phyloP scores from a whole-genome alignment of 2,888 invertebrate genomes.

The Frankliniella intonsa region DNA sequence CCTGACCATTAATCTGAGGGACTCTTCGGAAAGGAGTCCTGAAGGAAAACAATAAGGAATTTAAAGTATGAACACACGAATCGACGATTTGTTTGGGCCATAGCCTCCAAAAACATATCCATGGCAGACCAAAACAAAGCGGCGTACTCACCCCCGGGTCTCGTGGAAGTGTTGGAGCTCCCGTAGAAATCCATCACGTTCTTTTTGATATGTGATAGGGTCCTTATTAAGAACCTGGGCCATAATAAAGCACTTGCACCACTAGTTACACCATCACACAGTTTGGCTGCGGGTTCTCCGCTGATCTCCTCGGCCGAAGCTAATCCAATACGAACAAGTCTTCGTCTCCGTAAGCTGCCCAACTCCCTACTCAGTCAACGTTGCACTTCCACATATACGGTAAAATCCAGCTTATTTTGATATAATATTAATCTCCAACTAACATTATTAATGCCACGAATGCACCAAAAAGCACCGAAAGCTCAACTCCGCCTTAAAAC shows the following conservation, averaged over 20 bases:
- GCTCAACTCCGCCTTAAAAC: slow-evolving; percentile 19
- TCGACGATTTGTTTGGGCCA: neutral
- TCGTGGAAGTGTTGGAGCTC: slow-evolving; percentile 89
- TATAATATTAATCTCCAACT: neutral
- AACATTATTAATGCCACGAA: neutral
- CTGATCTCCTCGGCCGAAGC: slow-evolving; percentile 15
- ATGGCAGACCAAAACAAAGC: slow-evolving; percentile 12
- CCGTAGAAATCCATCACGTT: slow-evolving; percentile 73
- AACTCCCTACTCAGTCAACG: slow-evolving; percentile 16
- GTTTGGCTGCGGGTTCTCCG: neutral
- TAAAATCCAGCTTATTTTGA: neutral
- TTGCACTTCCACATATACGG: neutral
- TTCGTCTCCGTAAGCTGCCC: slow-evolving; percentile 13
- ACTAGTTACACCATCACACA: slow-evolving; percentile 13
- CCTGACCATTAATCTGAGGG: slow-evolving; percentile 80
- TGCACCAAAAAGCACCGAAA: slow-evolving; percentile 2
- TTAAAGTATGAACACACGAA: neutral
- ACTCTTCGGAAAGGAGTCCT: slow-evolving; percentile 64
- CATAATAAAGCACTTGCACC: slow-evolving; percentile 36
- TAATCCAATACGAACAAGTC: slow-evolving; percentile 19
- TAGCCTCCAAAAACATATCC: neutral
- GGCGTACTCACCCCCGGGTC: slow-evolving; percentile 74
- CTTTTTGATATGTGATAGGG: slow-evolving; percentile 68
- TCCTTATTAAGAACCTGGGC: slow-evolving; percentile 51
- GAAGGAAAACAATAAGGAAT: slow-evolving; percentile 42